Percentiles rank a stretch among this genome's conserved stretches.
Conservation (phyloP, 2,797 vertebrate genomes). For the Mus minutoides region DNA sequence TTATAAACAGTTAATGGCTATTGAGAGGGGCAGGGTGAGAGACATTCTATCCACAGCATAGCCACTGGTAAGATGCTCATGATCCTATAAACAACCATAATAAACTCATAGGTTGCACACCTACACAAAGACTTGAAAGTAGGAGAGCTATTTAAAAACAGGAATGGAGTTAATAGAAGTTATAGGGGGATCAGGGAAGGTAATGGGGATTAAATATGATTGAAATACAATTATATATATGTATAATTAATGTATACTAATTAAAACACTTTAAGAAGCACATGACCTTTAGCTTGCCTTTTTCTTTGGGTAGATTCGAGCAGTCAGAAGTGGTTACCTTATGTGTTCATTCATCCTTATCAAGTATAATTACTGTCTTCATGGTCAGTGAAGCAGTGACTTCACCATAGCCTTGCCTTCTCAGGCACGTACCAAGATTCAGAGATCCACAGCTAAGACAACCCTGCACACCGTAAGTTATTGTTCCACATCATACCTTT, state of each 20-base stretch:
- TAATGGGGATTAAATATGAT: background rate
- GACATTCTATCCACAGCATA: background rate
- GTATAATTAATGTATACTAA: background rate
- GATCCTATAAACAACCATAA: background rate
- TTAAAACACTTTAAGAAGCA: background rate
- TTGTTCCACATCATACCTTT: background rate
- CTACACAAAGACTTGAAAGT: background rate
- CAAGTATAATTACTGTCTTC: conserved; percentile 18
- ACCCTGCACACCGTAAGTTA: background rate
- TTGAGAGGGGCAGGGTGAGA: background rate
- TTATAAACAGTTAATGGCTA: background rate
- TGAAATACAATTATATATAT: background rate
- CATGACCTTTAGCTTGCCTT: background rate
- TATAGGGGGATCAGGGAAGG: too few species aligned
- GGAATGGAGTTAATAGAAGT: background rate
- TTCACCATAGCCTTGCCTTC: conserved; percentile 25
- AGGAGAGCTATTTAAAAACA: background rate
- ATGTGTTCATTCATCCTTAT: conserved; percentile 3
- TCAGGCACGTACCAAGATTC: background rate
- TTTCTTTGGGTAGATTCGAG: background rate
- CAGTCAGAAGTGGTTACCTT: background rate
- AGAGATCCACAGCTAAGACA: conserved; percentile 18
- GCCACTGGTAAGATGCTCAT: background rate
- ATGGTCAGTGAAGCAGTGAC: background rate
- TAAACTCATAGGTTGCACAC: background rate